A percentile compares a stretch with the other conserved stretches of the same genome.
Conservation (phyloP, 2,113 vertebrate species). For the Vidua chalybeata region DNA sequence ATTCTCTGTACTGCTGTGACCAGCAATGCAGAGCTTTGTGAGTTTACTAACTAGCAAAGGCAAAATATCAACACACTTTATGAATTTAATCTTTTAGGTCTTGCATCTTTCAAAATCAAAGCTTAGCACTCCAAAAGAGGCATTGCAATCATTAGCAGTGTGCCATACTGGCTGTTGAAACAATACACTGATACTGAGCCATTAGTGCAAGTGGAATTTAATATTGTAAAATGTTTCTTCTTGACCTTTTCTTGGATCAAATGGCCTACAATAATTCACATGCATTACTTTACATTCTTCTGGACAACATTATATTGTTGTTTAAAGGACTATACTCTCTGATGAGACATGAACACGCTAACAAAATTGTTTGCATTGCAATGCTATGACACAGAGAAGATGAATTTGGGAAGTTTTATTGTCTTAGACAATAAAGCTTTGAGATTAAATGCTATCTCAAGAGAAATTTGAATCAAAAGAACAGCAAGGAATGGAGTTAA, state of each 20-base stretch:
- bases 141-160: background rate
- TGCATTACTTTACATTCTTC: background rate
- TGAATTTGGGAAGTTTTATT: background rate
- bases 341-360: background rate
- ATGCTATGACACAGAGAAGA: background rate
- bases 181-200: background rate
- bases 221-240: background rate
- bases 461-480: background rate
- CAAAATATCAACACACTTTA: background rate
- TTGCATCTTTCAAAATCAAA: background rate
- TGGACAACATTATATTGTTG: background rate
- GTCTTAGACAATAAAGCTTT: background rate
- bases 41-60: background rate
- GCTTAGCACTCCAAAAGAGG: background rate
- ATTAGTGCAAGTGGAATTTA: background rate
- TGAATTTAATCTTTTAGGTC: background rate
- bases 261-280: background rate
- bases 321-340: background rate
- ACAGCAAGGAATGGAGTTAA: background rate
- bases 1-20: background rate
- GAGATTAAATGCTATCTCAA: background rate
- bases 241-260: background rate
- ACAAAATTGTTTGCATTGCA: background rate
- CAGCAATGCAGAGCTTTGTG: background rate
- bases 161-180: background rate